Conservation (phyloP, 2,113 vertebrate genomes). For the Neofelis nebulosa region DNA sequence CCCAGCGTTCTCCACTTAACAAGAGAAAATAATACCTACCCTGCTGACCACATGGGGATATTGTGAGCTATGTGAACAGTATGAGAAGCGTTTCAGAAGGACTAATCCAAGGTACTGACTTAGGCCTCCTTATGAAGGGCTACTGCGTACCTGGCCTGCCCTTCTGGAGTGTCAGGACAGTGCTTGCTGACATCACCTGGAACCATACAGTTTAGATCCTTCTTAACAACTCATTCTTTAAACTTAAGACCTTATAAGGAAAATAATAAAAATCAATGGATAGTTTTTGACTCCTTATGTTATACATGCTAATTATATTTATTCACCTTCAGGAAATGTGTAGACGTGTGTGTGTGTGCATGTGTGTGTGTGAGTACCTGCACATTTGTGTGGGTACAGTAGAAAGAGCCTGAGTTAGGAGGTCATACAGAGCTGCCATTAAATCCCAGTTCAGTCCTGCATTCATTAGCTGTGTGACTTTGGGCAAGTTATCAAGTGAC, state of each 20-base stretch:
- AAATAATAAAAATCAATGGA: not conserved
- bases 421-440: not conserved
- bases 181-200: not conserved
- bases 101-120: not conserved
- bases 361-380: not conserved
- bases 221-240: not conserved
- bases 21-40: not conserved
- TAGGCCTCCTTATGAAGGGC: not conserved
- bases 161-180: not conserved
- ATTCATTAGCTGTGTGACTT: not conserved
- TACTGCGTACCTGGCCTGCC: not conserved
- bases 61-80: not conserved
- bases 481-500: not conserved
- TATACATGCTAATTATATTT: not conserved
- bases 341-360: not conserved
- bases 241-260: not conserved
- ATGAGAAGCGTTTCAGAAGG: not conserved
- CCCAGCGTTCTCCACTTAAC: not conserved
- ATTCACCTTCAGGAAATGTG: not conserved
- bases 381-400: not conserved
- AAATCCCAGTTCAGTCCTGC: not conserved
- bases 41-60: not conserved
- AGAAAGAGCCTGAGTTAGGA: not conserved
- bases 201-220: not conserved
- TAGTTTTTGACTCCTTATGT: not conserved